A percentile compares a stretch with the other conserved stretches of the same genome.
These are phyloP conservation scores for Chydorus sphaericus DNA, from an alignment of 2,888 invertebrate species.

Conservation along the genomic window DNA sequence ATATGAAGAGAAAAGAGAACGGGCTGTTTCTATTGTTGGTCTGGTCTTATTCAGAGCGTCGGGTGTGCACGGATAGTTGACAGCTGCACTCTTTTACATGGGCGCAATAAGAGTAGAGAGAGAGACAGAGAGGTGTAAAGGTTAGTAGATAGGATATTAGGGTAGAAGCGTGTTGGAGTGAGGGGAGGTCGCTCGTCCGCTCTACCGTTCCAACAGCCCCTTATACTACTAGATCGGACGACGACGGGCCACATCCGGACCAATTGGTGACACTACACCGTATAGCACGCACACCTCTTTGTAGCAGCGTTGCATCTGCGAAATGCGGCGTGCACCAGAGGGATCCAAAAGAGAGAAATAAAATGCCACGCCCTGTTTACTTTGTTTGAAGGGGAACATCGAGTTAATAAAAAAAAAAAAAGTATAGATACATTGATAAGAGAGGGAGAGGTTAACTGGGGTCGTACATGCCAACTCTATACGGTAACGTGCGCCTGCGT, in stretches of 20 bases:
- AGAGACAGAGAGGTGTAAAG: background rate
- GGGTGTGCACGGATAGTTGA: background rate
- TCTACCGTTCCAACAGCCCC: background rate
- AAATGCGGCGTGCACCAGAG: background rate
- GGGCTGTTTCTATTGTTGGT: background rate
- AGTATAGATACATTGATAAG: background rate
- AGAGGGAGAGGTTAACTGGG: background rate
- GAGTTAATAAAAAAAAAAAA: background rate
- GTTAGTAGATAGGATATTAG: too few relatives aligned
- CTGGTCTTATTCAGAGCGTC: background rate
- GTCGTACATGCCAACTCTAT: background rate
- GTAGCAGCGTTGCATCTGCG: background rate
- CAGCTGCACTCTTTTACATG: background rate
- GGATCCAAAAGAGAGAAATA: background rate
- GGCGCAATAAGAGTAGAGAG: background rate
- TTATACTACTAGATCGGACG: background rate
- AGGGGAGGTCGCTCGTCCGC: background rate
- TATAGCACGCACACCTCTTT: background rate
- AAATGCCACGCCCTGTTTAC: background rate
- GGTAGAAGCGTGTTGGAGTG: too few relatives aligned
- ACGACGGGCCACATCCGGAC: background rate
- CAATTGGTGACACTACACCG: slow-evolving; percentile 4
- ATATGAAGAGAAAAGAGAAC: background rate
- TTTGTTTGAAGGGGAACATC: too few relatives aligned
- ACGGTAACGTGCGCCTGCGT: too few relatives aligned